A percentile compares a stretch with the other conserved stretches of the same genome.
Conservation (phyloP, 2,113 vertebrate genomes). For the Ceyx cyanopectus region DNA sequence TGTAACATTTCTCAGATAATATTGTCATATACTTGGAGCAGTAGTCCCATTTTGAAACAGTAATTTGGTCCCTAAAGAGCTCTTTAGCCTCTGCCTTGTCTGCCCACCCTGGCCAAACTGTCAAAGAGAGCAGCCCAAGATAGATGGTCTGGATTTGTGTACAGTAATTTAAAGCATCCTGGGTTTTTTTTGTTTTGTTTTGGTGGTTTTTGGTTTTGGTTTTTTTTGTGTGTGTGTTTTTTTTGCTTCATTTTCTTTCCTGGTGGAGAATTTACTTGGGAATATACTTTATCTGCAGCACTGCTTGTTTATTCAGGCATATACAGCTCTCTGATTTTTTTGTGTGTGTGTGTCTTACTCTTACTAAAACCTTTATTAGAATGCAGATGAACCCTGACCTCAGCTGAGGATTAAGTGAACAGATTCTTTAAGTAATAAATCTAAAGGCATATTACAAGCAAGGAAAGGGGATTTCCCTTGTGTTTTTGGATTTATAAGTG, state of each 20-base stretch:
- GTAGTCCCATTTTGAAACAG: conserved; percentile 76
- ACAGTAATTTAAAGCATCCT: conserved; percentile 79
- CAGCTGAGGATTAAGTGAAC: conserved; percentile 80
- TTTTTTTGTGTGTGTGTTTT: too few species aligned
- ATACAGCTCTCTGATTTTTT: conserved; percentile 56
- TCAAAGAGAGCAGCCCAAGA: conserved; percentile 77
- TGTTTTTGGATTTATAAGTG: conserved; percentile 86
- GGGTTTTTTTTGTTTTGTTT: background rate
- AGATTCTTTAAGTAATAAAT: conserved; percentile 86
- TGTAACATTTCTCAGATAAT: conserved; percentile 80
- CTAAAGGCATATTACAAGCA: conserved; percentile 86
- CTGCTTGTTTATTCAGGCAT: conserved; percentile 55
- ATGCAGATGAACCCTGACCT: conserved; percentile 79
- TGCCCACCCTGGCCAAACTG: conserved; percentile 76
- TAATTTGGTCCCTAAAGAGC: conserved; percentile 84
- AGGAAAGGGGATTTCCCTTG: conserved; percentile 83
- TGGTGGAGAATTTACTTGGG: conserved; percentile 63
- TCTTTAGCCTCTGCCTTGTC: conserved; percentile 77
- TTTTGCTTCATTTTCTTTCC: conserved; percentile 30
- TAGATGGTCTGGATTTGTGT: conserved; percentile 79
- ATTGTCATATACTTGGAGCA: conserved; percentile 78
- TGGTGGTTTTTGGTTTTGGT: background rate
- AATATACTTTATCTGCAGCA: conserved; percentile 55
- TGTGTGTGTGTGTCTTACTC: conserved; percentile 29
- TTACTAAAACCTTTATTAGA: conserved; percentile 78